Evolutionary conservation across 1,140 invertebrate genomes (phyloP).

Genomic region (Caenorhabditis remanei): DNA sequence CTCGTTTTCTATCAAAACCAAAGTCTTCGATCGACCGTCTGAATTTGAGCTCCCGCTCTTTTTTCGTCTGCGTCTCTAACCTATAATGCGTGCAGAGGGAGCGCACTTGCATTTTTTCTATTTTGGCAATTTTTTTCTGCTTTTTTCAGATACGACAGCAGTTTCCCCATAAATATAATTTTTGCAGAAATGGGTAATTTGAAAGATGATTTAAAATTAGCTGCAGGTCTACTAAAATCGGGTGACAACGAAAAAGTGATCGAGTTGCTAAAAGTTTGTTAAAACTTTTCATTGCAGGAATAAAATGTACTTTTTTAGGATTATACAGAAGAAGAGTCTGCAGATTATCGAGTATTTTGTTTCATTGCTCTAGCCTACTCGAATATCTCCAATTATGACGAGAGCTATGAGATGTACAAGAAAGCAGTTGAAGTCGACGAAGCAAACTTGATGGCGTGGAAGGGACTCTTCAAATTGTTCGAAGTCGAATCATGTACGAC

Average conservation of each 20-base stretch:
- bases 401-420: conserved; percentile 31
- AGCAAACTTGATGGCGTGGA: conserved; percentile 23
- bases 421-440: conserved; percentile 22
- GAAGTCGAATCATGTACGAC: neutral
- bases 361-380: conserved; percentile 17
- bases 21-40: too few relatives aligned
- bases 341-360: conserved; percentile 18
- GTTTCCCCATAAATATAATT: neutral
- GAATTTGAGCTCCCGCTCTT: neutral
- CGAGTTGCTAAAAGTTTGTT: neutral
- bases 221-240: neutral
- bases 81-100: neutral
- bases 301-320: neutral
- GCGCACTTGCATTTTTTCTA: neutral
- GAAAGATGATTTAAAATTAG: conserved; percentile 21
- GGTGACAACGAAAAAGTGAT: conserved; percentile 5
- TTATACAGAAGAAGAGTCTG: neutral
- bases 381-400: neutral
- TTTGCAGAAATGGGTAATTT: conserved; percentile 37
- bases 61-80: neutral
- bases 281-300: neutral
- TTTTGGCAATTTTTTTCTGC: neutral
- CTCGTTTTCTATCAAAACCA: too few relatives aligned
- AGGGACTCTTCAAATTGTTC: conserved; percentile 34
- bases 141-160: neutral